These are phyloP conservation scores for Masticophis lateralis DNA, from an alignment of 2,797 vertebrate genomes.

Conservation along the genomic window DNA sequence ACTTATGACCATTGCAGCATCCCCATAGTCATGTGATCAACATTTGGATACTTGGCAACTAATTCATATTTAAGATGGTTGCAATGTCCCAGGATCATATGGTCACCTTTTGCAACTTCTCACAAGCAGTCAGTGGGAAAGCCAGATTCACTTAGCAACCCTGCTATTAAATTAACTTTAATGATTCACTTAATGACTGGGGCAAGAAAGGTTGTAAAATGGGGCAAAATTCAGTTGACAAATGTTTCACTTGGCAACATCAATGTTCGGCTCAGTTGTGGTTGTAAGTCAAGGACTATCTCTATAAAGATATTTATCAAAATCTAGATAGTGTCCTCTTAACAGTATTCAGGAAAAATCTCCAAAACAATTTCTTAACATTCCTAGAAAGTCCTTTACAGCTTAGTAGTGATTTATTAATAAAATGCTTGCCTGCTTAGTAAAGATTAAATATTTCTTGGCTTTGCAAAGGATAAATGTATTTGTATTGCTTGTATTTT, in stretches of 20 bases:
- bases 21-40: not conserved
- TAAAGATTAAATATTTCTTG: not conserved
- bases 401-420: not conserved
- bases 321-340: not conserved
- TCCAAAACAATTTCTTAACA: not conserved
- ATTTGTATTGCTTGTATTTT: too few relatives aligned
- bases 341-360: not conserved
- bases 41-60: not conserved
- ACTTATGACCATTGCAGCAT: not conserved
- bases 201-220: not conserved
- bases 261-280: not conserved
- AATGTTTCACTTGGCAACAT: not conserved
- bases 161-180: not conserved
- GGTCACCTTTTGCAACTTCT: not conserved
- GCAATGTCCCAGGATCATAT: not conserved
- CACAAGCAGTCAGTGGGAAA: not conserved
- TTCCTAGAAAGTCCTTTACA: not conserved
- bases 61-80: not conserved
- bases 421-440: not conserved
- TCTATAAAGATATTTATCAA: not conserved
- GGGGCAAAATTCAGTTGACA: not conserved
- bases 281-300: not conserved
- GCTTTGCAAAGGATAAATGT: not conserved
- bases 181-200: not conserved
- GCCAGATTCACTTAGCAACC: not conserved